Conservation (phyloP, 2,888 invertebrate species). For the Brenthis ino region DNA sequence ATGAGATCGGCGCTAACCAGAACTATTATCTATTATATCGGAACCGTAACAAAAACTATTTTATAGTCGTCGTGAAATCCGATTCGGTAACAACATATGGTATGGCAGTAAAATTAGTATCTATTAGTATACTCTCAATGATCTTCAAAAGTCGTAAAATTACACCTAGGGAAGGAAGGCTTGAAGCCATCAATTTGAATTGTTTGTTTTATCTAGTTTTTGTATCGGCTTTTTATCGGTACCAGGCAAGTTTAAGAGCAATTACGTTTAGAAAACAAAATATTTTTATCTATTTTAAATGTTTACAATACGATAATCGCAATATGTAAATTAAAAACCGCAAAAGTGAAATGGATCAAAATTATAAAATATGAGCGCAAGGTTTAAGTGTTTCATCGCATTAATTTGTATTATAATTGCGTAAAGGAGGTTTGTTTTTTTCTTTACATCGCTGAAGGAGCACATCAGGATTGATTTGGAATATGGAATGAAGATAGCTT, state of each 20-base stretch:
- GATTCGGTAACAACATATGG: slow-evolving; percentile 34
- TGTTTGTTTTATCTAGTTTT: slow-evolving; percentile 50
- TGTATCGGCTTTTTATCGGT: slow-evolving; percentile 31
- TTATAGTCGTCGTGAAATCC: slow-evolving; percentile 26
- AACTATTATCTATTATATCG: slow-evolving; percentile 19
- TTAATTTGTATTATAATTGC: too few relatives aligned
- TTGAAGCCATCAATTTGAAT: slow-evolving; percentile 45
- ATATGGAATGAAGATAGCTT: too few relatives aligned
- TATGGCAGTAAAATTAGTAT: slow-evolving; percentile 35
- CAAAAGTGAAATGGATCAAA: too few relatives aligned
- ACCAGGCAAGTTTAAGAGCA: slow-evolving; percentile 29
- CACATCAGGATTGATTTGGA: too few relatives aligned
- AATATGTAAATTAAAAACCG: too few relatives aligned
- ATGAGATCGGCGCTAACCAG: slow-evolving; percentile 21
- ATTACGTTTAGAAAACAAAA: not conserved
- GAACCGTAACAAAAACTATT: slow-evolving; percentile 25
- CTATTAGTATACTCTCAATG: slow-evolving; percentile 36
- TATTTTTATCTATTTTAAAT: not conserved
- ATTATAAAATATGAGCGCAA: too few relatives aligned
- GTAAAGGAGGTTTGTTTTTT: too few relatives aligned
- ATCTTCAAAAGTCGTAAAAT: slow-evolving; percentile 41
- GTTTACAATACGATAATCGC: not conserved
- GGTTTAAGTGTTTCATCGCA: too few relatives aligned
- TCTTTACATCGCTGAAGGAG: too few relatives aligned
- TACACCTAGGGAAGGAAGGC: slow-evolving; percentile 40